Evolutionary conservation across 1,140 invertebrate species (phyloP).

Genomic region (Pseudomyrmex gracilis): DNA sequence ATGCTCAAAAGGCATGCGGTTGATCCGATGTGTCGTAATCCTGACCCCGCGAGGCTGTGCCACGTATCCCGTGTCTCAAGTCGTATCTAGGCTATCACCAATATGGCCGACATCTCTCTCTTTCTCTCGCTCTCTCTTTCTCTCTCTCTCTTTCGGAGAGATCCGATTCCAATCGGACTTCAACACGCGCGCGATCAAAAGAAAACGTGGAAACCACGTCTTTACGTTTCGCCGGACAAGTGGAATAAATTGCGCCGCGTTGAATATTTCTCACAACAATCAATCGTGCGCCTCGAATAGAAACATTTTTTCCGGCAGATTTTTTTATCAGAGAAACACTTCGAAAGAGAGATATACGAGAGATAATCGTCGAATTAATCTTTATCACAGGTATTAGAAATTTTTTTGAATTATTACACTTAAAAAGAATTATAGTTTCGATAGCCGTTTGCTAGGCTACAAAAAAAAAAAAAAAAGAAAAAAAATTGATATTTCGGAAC

Average conservation of each 20-base stretch:
- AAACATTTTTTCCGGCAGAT: not conserved
- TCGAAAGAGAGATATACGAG: too few relatives aligned
- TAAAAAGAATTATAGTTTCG: too few relatives aligned
- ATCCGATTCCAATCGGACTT: slow-evolving; percentile 32
- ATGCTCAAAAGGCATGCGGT: slow-evolving; percentile 73
- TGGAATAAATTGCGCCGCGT: slow-evolving; percentile 22
- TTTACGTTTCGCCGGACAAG: slow-evolving; percentile 39
- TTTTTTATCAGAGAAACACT: too few relatives aligned
- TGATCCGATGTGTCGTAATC: slow-evolving; percentile 78
- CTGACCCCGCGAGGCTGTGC: slow-evolving; percentile 72
- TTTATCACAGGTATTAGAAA: not conserved
- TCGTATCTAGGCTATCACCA: slow-evolving; percentile 49
- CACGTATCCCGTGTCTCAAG: slow-evolving; percentile 36
- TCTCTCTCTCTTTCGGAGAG: not conserved
- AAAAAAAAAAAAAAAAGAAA: too few relatives aligned
- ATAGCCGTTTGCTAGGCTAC: too few relatives aligned
- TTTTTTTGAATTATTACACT: too few relatives aligned
- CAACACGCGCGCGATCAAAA: slow-evolving; percentile 31
- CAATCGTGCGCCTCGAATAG: not conserved
- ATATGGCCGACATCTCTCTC: slow-evolving; percentile 28
- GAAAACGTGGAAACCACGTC: slow-evolving; percentile 41
- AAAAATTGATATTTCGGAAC: too few relatives aligned
- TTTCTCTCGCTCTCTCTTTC: too few relatives aligned
- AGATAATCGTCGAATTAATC: not conserved
- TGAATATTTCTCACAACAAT: not conserved